A percentile compares a stretch with the other conserved stretches of the same genome.
Conservation (phyloP, 1,140 invertebrate genomes). For the Lordiphosa collinella region DNA sequence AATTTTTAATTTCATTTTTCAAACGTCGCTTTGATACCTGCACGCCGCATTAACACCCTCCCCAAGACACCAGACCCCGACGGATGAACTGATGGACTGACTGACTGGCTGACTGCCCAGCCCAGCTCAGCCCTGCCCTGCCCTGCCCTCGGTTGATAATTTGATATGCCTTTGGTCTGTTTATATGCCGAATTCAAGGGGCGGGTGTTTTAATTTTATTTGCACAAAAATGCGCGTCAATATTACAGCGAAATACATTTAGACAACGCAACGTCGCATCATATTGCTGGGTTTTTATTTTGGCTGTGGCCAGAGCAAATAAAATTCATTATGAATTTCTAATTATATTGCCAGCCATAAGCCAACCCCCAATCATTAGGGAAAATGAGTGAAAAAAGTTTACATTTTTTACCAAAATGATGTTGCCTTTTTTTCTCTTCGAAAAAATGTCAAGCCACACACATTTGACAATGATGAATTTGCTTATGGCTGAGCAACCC, state of each 20-base stretch:
- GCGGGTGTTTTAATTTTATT: constrained; percentile 72
- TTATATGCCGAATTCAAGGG: constrained; percentile 22
- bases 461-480: constrained; percentile 74
- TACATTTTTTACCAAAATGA: constrained; percentile 38
- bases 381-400: constrained; percentile 55
- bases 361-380: constrained; percentile 16
- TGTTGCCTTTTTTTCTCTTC: constrained; percentile 5
- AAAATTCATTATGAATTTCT: constrained; percentile 79
- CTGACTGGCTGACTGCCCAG: constrained; percentile 20
- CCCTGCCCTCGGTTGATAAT: constrained; percentile 62
- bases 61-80: constrained; percentile 20
- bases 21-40: constrained; percentile 77
- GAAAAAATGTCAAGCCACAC: constrained; percentile 67
- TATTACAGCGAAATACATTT: constrained; percentile 51
- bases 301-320: constrained; percentile 71
- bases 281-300: constrained; percentile 34
- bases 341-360: constrained; percentile 60
- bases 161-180: constrained; percentile 64
- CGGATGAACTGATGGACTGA: constrained; percentile 29
- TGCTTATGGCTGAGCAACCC: constrained; percentile 50
- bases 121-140: constrained; percentile 16
- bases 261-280: constrained; percentile 42
- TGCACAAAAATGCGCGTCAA: constrained; percentile 71
- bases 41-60: constrained; percentile 70
- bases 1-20: constrained; percentile 75